These are phyloP conservation scores for Aphrophora alni DNA, from an alignment of 2,888 invertebrate species.

Conservation along the genomic window DNA sequence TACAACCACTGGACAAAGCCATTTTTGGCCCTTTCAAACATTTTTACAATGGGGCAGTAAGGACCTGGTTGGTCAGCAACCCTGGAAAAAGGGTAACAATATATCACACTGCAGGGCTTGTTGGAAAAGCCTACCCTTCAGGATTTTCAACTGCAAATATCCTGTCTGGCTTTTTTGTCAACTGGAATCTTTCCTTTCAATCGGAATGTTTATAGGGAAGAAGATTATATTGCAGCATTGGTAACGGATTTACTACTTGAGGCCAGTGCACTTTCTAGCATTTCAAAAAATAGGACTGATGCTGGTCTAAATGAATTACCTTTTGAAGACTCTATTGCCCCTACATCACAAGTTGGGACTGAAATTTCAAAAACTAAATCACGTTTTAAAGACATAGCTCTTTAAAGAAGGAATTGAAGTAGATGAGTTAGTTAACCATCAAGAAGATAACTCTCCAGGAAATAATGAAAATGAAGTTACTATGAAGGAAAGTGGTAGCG, in stretches of 20 bases:
- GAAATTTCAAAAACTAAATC: no score
- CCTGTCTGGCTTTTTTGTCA: slow-evolving; percentile 52
- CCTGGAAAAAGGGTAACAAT: slow-evolving; percentile 56
- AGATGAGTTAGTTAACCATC: no score
- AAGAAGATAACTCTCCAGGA: no score
- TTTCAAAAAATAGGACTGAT: no score
- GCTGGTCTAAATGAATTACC: no score
- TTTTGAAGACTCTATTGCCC: no score
- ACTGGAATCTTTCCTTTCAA: slow-evolving; percentile 55
- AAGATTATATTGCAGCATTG: slow-evolving; percentile 48
- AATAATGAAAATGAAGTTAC: no score
- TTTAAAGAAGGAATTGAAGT: no score
- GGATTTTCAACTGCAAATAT: slow-evolving; percentile 55
- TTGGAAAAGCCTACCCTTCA: slow-evolving; percentile 53
- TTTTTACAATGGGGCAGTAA: slow-evolving; percentile 49
- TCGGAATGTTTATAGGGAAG: slow-evolving; percentile 53
- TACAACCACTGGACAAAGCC: slow-evolving; percentile 32
- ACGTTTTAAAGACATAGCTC: no score
- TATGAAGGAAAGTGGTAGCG: no score
- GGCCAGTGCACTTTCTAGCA: no score
- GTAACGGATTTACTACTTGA: slow-evolving; percentile 29
- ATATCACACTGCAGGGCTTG: slow-evolving; percentile 56
- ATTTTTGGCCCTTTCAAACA: slow-evolving; percentile 52
- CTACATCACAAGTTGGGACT: no score
- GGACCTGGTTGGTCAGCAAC: slow-evolving; percentile 54